Evolutionary conservation across 2,113 vertebrate species (phyloP), one percentile per base, ranked within the genome.

Genomic region (Melanostigma gelatinosum): DNA sequence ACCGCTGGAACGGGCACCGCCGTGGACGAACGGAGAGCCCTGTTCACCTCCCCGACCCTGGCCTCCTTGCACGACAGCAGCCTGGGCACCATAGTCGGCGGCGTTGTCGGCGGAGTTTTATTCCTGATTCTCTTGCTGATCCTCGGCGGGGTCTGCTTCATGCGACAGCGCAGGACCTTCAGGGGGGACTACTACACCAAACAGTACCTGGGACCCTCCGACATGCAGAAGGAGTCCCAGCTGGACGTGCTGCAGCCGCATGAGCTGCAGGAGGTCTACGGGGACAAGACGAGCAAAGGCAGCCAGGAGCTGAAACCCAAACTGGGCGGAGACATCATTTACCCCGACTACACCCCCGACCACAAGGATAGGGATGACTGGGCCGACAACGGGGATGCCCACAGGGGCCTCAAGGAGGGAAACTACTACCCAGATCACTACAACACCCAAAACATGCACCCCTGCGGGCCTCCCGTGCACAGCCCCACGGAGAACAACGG

Each of bases 121-220:
- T 95, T 99, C 82, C 81, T 99, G 91, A 94, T 96, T 24, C 95
- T 99, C 81, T 85, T 97, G 66, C 94, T 97, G 93, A 91, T 96
- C 72, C 88, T 98, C 71, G 96, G 93, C 62, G 96, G 94, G 80
- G 87, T 89, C 70, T 94, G 96, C 91, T 98, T 91, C 94, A 96
- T 97, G 95, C 96, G 96, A 86, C 96, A 96, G 93, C 96, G 97
- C 74, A 93, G 97, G 87, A 99, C 97, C 82, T 99, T 99, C 92
- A 95, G 97, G 46, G 98, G 98, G 34, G 97, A 99, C 95, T 99
- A 99, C 93, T 99, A 99, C 95, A 98, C 98, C 91, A 99, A 99
- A 91, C 98, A 97, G 94, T 99, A 99, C 95, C 94, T 97, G 94
- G 97, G 97, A 76, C 97, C 97, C 0, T 96, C 97, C 20, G 97